Base-by-base conservation (phyloP, 2,888 invertebrate genomes). In the Netelia virgata region DNA sequence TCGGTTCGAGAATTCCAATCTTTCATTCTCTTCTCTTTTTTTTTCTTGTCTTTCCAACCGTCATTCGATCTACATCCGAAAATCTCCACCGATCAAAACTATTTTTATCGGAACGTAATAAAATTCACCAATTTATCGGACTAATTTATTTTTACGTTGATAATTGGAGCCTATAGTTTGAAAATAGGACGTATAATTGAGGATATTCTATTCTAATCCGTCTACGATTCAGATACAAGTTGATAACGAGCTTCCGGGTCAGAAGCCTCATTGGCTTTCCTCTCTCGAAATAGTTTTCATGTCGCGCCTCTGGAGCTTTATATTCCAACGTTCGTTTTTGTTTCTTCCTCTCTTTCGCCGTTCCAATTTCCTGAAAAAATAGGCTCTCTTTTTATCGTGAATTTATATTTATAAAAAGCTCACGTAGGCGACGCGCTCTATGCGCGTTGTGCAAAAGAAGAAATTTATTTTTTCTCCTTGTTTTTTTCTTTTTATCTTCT, bases 141-240 rank as follows among this genome's bases (percentile, higher is more conserved):
- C 18, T 57, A 16, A 9, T 57, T 57, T 18, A 28, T 61, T 61
- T 61, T 28, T 9, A 14, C 23, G 2, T 61, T 61, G n/a, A 61
- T 61, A 28, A 61, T 61, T 61, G 11, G 20, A 23, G 23, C 23
- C 28, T 43, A 3, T n/a, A 36, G 9, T 28, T 28, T 18, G 23
- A 18, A 80, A 73, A 61, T 70, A 70, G 77, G 36, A 70, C 50
- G 53, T 47, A 61, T 53, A 70, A 69, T 70, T 78, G 18, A 20
- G 36, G 50, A 78, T 55, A 6, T 23, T 79, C 63, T 28, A 77
- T 50, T 64, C 11, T 64, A 41, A 18, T 16, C 10, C 41, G 70
- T 16, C 14, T 14, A 10, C 55, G 23, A 41, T 36, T 18, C 43
- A 50, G 55, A 43, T 79, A 20, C 11, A 14, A 47, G 18, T 70